Base-by-base conservation (phyloP, 2,113 vertebrate genomes). In the Triplophysa siluroides region DNA sequence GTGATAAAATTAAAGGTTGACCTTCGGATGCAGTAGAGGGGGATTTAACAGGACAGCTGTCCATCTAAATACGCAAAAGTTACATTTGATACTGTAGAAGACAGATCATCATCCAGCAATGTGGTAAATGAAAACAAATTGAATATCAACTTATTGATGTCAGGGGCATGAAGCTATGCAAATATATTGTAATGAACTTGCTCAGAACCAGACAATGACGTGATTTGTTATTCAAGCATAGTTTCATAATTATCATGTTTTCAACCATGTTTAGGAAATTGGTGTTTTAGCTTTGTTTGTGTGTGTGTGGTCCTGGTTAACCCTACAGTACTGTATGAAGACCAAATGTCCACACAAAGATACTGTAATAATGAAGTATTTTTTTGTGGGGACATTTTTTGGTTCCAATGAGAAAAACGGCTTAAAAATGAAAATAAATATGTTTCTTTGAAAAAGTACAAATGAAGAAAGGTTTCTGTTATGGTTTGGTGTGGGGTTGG, bases 81-180 rank as follows among this genome's bases (percentile, higher is more conserved):
- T 47, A 47, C 54, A 58, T 6, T n/a, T 62, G 58, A 47, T 61
- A 4, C 21, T 8, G 2, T 16, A 74, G 45, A 21, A 61, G 38
- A 74, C 19, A 74, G 23, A 9, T 18, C 45, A 3, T 33, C 23
- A 67, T 18, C 5, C 9, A 54, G 12, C 52, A 10, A 67, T 45
- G 85, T 78, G 6, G 26, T 75, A 62, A 66, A 75, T 81, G 24
- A 63, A 61, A 60, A 88, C 87, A 7, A 24, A 41, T 41, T 41
- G 63, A 76, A 18, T 18, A 64, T 19, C 0, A 52, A 43, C 19
- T 16, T 10, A 50, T 19, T 5, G 52, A 69, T 11, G 45, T 52
- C 45, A 70, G 69, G 38, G 33, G 29, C 24, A 38, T 21, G 26
- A 24, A 71, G 18, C 0, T 33, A 71, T 71, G 50, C 69, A 56